Percentiles rank a stretch among this genome's conserved stretches.
Evolutionary conservation across 2,113 vertebrate species (phyloP).

Genomic region (Anseranas semipalmata): DNA sequence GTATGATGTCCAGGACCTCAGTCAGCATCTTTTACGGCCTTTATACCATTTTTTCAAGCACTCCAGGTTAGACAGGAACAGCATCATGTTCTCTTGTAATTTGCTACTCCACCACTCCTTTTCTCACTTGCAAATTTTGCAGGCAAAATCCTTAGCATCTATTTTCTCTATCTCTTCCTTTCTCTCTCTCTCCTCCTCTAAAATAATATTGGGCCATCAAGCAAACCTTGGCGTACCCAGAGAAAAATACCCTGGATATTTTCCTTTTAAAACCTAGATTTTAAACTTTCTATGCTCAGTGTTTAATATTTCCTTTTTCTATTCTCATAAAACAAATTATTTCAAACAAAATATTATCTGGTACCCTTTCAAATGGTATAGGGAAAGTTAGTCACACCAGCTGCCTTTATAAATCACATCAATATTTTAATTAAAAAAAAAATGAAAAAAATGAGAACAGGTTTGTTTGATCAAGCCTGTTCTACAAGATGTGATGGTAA

Average conservation of each 20-base stretch:
- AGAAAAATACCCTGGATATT: background rate
- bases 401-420: background rate
- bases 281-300: background rate
- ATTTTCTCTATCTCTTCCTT: background rate
- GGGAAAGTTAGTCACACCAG: background rate
- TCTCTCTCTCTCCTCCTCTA: fast-evolving
- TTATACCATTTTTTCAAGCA: background rate
- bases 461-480: background rate
- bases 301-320: background rate
- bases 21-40: background rate
- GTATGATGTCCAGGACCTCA: background rate
- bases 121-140: background rate
- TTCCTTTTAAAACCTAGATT: background rate
- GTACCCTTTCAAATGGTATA: background rate
- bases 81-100: background rate
- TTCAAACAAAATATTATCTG: background rate
- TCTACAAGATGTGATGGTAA: background rate
- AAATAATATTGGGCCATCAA: background rate
- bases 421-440: background rate
- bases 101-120: background rate
- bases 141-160: background rate
- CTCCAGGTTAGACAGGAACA: background rate
- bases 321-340: background rate
- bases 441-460: background rate
- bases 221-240: background rate